phyloP scores from a whole-genome alignment of 1,140 invertebrate genomes.

The Hyphantria cunea region DNA sequence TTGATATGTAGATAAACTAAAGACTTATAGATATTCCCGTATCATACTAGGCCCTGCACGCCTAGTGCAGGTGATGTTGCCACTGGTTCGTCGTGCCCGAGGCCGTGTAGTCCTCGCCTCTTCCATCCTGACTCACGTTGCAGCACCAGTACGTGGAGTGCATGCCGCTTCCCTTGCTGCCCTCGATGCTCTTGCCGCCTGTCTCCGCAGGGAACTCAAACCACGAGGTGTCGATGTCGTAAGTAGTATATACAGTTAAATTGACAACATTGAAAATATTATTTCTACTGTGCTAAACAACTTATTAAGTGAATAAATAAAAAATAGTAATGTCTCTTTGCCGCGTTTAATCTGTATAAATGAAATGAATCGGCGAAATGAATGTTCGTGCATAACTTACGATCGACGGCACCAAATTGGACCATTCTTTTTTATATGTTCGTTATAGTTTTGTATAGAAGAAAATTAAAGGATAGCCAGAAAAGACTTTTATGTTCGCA shows the following conservation, averaged over 20 bases:
- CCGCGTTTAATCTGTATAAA: too few relatives aligned
- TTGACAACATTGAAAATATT: background rate
- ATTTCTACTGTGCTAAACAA: background rate
- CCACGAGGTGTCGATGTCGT: constrained; percentile 87
- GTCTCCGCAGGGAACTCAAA: constrained; percentile 91
- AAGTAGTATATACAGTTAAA: constrained; percentile 30
- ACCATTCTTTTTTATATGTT: too few relatives aligned
- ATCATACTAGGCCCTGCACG: constrained; percentile 82
- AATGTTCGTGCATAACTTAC: too few relatives aligned
- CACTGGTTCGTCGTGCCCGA: constrained; percentile 87
- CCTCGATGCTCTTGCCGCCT: constrained; percentile 90
- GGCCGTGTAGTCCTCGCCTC: constrained; percentile 87
- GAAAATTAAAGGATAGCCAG: too few relatives aligned
- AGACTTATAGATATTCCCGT: too few relatives aligned
- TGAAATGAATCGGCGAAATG: too few relatives aligned
- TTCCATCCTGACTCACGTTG: constrained; percentile 88
- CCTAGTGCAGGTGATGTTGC: constrained; percentile 91
- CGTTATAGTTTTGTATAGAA: too few relatives aligned
- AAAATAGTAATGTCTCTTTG: too few relatives aligned
- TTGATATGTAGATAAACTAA: too few relatives aligned
- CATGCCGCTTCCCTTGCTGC: constrained; percentile 90
- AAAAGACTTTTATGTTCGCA: too few relatives aligned
- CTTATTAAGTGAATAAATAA: too few relatives aligned
- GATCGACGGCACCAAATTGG: too few relatives aligned
- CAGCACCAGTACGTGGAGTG: constrained; percentile 89